Conservation (phyloP, 2,888 invertebrate genomes). For the Sthenelais limicola region DNA sequence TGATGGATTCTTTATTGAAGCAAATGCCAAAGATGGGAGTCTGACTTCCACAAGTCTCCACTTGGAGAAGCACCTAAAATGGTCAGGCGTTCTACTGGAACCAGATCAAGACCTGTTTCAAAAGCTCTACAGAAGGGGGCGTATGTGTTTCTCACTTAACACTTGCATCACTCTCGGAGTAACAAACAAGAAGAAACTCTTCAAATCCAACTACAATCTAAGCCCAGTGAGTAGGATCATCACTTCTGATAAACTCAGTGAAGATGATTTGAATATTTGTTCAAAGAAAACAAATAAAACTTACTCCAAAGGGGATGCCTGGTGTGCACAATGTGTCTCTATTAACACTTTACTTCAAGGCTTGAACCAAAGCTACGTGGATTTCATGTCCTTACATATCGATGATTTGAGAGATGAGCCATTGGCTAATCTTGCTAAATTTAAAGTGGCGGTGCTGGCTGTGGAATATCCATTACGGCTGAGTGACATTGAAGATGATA, state of each 20-base stretch:
- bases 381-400: background rate
- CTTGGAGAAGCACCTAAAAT: conserved; percentile 81
- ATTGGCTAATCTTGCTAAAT: background rate
- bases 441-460: background rate
- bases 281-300: too few species aligned
- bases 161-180: conserved; percentile 81
- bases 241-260: too few species aligned
- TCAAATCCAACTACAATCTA: too few species aligned
- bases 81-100: conserved; percentile 84
- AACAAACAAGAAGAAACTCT: too few species aligned
- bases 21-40: conserved; percentile 77
- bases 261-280: too few species aligned
- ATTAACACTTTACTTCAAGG: background rate
- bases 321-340: background rate
- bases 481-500: too few species aligned
- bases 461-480: conserved; percentile 1
- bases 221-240: too few species aligned
- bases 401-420: background rate
- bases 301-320: too few species aligned
- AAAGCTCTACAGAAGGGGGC: conserved; percentile 77
- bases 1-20: conserved; percentile 83
- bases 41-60: conserved; percentile 80
- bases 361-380: background rate
- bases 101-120: conserved; percentile 12
- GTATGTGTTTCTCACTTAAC: conserved; percentile 78